Conservation (phyloP, 2,888 invertebrate genomes). For the Lottia gigantea region DNA sequence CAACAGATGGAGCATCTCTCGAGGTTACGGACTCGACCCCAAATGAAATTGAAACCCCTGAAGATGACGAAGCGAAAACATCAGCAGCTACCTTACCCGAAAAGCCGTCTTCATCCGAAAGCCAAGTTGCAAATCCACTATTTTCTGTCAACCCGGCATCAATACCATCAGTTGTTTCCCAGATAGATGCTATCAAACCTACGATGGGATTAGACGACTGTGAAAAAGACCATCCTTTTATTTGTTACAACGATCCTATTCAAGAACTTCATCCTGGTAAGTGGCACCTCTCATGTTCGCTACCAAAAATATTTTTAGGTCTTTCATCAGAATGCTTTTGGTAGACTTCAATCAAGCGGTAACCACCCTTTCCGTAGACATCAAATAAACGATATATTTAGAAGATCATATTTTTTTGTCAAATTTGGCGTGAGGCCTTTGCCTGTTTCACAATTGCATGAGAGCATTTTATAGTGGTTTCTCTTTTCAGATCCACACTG, state of each 20-base stretch:
- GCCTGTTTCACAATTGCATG: too few species aligned
- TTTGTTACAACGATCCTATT: constrained; percentile 49
- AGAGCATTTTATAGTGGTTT: background rate
- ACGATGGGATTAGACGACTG: constrained; percentile 43
- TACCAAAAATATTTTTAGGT: too few species aligned
- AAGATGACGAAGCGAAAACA: background rate
- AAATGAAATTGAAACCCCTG: background rate
- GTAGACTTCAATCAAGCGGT: too few species aligned
- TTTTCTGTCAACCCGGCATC: background rate
- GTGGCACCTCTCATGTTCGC: constrained; percentile 3
- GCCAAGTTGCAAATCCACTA: background rate
- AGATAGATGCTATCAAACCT: constrained; percentile 13
- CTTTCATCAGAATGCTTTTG: too few species aligned
- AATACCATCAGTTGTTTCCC: background rate
- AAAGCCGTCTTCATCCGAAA: background rate
- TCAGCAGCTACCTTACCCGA: background rate
- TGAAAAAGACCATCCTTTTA: constrained; percentile 37
- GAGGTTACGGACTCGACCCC: background rate
- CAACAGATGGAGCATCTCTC: background rate
- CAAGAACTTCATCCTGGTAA: constrained; percentile 45
- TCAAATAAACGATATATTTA: too few species aligned
- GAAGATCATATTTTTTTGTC: too few species aligned
- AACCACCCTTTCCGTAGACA: too few species aligned
- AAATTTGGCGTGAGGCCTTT: too few species aligned
- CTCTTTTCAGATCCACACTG: constrained; percentile 45